Conservation (phyloP, 2,888 invertebrate species). For the Ormyrus thymus region DNA sequence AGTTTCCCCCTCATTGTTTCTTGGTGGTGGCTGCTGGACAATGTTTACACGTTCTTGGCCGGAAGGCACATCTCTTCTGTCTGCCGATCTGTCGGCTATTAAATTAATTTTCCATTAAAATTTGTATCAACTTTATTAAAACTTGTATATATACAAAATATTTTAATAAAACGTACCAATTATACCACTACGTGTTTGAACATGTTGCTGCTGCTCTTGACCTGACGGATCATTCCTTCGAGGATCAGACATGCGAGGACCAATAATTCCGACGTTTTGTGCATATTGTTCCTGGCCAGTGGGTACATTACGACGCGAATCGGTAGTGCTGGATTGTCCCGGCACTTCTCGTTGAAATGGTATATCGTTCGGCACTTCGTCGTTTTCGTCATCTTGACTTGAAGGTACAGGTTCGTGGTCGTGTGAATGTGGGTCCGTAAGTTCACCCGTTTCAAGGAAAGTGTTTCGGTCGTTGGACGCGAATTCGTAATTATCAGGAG, state of each 20-base stretch:
- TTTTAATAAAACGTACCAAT: conserved; percentile 22
- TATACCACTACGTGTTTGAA: conserved; percentile 28
- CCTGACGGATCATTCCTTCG: conserved; percentile 72
- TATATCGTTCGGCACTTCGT: conserved; percentile 73
- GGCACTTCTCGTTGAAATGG: conserved; percentile 73
- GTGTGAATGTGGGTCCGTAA: conserved; percentile 71
- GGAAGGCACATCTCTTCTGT: conserved; percentile 50
- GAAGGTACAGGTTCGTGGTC: conserved; percentile 68
- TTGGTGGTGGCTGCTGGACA: conserved; percentile 65
- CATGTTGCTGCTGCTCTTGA: conserved; percentile 64
- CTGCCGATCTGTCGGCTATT: conserved; percentile 45
- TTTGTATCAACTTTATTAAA: not conserved
- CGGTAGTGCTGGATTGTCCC: conserved; percentile 71
- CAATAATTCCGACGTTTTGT: conserved; percentile 56
- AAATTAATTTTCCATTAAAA: conserved; percentile 21
- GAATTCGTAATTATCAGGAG: conserved; percentile 72
- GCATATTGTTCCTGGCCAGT: conserved; percentile 71
- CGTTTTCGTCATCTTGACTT: conserved; percentile 73
- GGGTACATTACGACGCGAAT: conserved; percentile 71
- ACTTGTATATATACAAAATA: not conserved
- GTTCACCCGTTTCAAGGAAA: conserved; percentile 73
- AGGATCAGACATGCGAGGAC: conserved; percentile 66
- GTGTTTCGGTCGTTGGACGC: conserved; percentile 74
- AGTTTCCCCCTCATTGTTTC: conserved; percentile 60
- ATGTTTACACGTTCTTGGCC: conserved; percentile 62